Conservation (phyloP, 2,113 vertebrate species). For the Callocephalon fimbriatum region DNA sequence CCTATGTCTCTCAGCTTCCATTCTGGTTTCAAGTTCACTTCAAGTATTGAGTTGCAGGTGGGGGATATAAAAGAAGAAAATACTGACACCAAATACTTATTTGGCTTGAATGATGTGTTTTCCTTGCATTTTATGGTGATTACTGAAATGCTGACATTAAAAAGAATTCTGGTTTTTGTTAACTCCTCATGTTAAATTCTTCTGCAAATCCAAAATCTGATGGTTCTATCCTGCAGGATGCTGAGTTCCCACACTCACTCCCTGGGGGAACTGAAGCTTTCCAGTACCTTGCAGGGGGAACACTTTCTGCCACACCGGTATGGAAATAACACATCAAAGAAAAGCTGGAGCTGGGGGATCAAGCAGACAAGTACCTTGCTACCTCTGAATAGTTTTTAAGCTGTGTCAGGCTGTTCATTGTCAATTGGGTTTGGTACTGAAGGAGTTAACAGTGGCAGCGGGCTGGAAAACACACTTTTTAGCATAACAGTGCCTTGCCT, state of each 20-base stretch:
- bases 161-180: not conserved
- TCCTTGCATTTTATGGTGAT: not conserved
- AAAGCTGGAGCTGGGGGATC: not conserved
- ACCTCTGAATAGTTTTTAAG: not conserved
- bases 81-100: not conserved
- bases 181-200: not conserved
- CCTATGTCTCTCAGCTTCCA: not conserved
- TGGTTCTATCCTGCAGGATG: not conserved
- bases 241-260: not conserved
- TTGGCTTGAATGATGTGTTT: not conserved
- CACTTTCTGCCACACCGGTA: not conserved
- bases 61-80: not conserved
- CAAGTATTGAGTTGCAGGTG: not conserved
- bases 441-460: not conserved
- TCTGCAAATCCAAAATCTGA: not conserved
- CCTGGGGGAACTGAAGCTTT: fast-evolving
- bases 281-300: not conserved
- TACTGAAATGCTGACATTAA: not conserved
- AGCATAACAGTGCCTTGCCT: not conserved
- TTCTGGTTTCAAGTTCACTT: not conserved
- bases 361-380: not conserved
- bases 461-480: not conserved
- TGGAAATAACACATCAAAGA: not conserved
- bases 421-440: not conserved
- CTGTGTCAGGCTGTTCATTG: not conserved